These are phyloP conservation scores for Bergia sp. DNA, from an alignment of 92 coral and sea anemone genomes.

Conservation along the genomic window DNA sequence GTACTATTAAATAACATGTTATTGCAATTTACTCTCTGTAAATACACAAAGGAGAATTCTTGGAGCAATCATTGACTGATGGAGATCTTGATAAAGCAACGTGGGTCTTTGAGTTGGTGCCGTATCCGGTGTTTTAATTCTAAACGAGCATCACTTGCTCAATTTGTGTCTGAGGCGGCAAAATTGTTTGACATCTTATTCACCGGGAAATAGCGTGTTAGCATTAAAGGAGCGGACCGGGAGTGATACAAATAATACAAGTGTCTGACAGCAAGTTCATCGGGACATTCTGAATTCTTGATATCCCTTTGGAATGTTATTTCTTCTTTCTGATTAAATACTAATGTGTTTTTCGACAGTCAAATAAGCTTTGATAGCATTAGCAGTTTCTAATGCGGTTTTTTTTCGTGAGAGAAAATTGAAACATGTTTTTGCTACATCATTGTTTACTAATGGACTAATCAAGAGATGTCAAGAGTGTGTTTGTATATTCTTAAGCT, in stretches of 20 bases:
- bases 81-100: constrained; percentile 31
- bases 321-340: neutral
- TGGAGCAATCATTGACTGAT: neutral
- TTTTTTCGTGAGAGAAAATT: neutral
- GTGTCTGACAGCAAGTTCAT: neutral
- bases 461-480: neutral
- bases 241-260: neutral
- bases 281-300: neutral
- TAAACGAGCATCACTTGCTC: constrained; percentile 25
- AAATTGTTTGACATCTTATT: constrained; percentile 1
- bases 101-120: constrained; percentile 48
- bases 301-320: constrained; percentile 1
- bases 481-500: neutral
- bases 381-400: neutral
- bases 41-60: constrained; percentile 21
- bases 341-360: neutral
- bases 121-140: constrained; percentile 12
- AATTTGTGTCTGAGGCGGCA: constrained; percentile 13
- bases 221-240: neutral
- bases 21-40: constrained; percentile 47
- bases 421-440: neutral
- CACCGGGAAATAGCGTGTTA: neutral
- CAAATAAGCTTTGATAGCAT: neutral
- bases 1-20: constrained; percentile 43
- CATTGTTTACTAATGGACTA: neutral